Evolutionary conservation across 2,113 vertebrate species (phyloP).

Genomic region (Catagonus wagneri): DNA sequence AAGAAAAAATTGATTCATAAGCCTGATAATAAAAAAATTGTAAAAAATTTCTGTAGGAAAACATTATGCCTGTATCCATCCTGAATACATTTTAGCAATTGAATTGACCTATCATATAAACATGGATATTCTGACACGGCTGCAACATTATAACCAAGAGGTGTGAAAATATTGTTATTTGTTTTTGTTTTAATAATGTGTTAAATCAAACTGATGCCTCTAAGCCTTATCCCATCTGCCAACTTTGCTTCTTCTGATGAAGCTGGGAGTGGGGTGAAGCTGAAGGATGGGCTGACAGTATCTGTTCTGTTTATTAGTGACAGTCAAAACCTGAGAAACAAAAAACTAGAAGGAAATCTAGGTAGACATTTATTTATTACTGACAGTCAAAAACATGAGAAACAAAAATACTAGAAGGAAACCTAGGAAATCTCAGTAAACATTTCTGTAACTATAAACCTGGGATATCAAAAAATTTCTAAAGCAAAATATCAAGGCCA

Average conservation of each 20-base stretch:
- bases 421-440: not conserved
- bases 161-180: not conserved
- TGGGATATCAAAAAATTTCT: not conserved
- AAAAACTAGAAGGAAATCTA: not conserved
- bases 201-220: not conserved
- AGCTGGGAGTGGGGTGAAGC: not conserved
- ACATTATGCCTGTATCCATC: not conserved
- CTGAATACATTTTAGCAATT: not conserved
- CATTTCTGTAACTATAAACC: not conserved
- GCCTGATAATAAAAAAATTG: not conserved
- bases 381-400: not conserved
- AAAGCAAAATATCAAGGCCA: conserved; percentile 34
- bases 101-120: not conserved
- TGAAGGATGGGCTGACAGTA: not conserved
- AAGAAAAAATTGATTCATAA: not conserved
- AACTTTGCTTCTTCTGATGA: not conserved
- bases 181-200: not conserved
- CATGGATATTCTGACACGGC: not conserved
- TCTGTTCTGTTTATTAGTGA: not conserved
- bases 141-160: not conserved
- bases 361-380: conserved; percentile 8
- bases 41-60: conserved; percentile 3
- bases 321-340: not conserved
- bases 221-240: not conserved
- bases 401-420: not conserved